Conservation (phyloP, 2,113 vertebrate species). For the Lutjanus erythropterus region DNA sequence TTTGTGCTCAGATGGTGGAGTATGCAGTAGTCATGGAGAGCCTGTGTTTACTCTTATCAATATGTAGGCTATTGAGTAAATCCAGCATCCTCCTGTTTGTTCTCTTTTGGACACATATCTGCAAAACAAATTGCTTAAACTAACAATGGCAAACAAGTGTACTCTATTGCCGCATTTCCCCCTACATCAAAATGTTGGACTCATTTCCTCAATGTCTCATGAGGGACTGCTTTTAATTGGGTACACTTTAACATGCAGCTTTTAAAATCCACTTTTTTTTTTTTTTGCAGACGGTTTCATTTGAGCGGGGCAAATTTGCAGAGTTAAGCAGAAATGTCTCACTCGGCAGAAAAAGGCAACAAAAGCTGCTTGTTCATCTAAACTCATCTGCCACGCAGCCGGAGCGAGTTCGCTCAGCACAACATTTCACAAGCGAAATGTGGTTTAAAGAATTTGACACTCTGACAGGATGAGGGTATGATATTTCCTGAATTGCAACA, state of each 20-base stretch:
- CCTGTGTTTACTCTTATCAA: conserved; percentile 6
- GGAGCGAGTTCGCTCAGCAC: conserved; percentile 45
- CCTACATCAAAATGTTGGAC: conserved; percentile 47
- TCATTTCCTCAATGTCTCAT: conserved; percentile 50
- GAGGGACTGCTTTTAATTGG: conserved; percentile 70
- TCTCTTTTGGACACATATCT: neutral
- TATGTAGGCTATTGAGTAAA: neutral
- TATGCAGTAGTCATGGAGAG: neutral
- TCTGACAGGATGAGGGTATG: conserved; percentile 47
- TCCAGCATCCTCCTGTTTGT: neutral
- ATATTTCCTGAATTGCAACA: conserved; percentile 45
- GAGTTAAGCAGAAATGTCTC: conserved; percentile 74
- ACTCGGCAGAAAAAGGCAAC: conserved; percentile 42
- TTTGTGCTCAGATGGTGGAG: conserved; percentile 12
- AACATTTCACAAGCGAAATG: neutral
- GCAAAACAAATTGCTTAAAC: neutral
- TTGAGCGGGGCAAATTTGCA: conserved; percentile 65
- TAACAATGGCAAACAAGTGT: conserved; percentile 13
- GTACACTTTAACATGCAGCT: conserved; percentile 68
- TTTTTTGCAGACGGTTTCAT: conserved; percentile 50
- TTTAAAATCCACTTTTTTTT: conserved; percentile 46
- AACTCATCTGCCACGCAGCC: conserved; percentile 57
- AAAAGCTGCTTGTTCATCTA: conserved; percentile 75
- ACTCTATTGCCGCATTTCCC: conserved; percentile 8
- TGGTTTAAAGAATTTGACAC: conserved; percentile 42